phyloP scores from a whole-genome alignment of 2,888 invertebrate species.

The Plagodis dolabraria region DNA sequence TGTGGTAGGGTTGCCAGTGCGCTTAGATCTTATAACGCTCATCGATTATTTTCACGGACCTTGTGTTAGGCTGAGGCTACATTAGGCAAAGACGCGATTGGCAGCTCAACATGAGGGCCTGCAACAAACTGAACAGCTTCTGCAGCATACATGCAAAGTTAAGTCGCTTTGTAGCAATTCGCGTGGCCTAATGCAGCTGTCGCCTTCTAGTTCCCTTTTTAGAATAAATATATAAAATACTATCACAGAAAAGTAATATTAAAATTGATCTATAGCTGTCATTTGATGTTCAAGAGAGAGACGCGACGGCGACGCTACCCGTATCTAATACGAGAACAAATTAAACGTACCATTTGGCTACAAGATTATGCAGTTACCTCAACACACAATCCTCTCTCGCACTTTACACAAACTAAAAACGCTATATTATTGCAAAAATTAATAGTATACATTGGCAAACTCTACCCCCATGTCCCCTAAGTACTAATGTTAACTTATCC shows the following conservation, averaged over 20 bases:
- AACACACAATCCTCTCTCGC: constrained; percentile 43
- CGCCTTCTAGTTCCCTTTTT: too few relatives aligned
- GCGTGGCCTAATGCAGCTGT: too few relatives aligned
- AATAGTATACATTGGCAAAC: constrained; percentile 60
- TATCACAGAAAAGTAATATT: constrained; percentile 38
- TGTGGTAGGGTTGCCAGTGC: too few relatives aligned
- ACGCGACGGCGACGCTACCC: constrained; percentile 21
- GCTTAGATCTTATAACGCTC: too few relatives aligned
- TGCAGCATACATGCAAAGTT: too few relatives aligned
- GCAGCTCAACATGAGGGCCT: too few relatives aligned
- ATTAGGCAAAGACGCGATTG: too few relatives aligned
- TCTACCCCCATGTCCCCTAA: constrained; percentile 66
- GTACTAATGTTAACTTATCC: constrained; percentile 70
- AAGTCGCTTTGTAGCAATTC: too few relatives aligned
- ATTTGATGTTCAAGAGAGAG: constrained; percentile 7
- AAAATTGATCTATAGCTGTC: constrained; percentile 24
- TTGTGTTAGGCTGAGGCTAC: too few relatives aligned
- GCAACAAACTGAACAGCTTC: too few relatives aligned
- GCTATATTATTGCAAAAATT: constrained; percentile 62
- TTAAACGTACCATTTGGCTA: constrained; percentile 58
- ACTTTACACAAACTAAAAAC: constrained; percentile 46
- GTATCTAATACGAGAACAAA: constrained; percentile 39
- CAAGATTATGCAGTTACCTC: constrained; percentile 49
- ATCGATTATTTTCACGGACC: too few relatives aligned
- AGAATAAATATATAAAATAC: constrained; percentile 11